Evolutionary conservation across 2,113 vertebrate genomes (phyloP).

Genomic region (Bombycilla garrulus): DNA sequence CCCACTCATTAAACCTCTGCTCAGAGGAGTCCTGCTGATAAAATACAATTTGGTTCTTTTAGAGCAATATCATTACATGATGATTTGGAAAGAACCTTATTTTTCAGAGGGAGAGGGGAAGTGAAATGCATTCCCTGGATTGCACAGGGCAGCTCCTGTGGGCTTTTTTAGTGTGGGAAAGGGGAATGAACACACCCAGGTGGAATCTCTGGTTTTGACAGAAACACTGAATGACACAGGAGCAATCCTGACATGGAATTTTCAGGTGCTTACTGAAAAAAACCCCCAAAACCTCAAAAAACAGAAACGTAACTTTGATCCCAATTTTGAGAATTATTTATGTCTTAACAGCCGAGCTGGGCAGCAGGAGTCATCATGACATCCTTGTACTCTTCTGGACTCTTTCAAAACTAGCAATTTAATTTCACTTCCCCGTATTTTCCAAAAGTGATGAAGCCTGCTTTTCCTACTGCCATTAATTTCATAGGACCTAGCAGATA

Average conservation of each 20-base stretch:
- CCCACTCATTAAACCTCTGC: constrained; percentile 61
- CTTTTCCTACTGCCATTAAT: background rate
- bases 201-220: background rate
- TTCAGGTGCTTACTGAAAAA: background rate
- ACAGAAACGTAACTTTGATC: background rate
- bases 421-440: background rate
- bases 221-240: background rate
- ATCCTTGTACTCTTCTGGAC: background rate
- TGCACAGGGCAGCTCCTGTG: background rate
- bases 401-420: background rate
- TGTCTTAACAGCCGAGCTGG: no score
- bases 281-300: background rate
- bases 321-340: background rate
- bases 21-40: constrained; percentile 54
- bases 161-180: background rate
- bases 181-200: background rate
- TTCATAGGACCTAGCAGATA: background rate
- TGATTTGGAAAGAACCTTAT: constrained; percentile 50
- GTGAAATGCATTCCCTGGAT: background rate
- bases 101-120: constrained; percentile 6
- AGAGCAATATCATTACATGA: constrained; percentile 63
- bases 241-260: background rate
- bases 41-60: constrained; percentile 42
- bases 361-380: background rate
- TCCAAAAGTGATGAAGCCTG: background rate